Percentiles rank a stretch among this genome's conserved stretches.
Evolutionary conservation across 2,797 vertebrate genomes (phyloP).

Genomic region (Clamator glandarius): DNA sequence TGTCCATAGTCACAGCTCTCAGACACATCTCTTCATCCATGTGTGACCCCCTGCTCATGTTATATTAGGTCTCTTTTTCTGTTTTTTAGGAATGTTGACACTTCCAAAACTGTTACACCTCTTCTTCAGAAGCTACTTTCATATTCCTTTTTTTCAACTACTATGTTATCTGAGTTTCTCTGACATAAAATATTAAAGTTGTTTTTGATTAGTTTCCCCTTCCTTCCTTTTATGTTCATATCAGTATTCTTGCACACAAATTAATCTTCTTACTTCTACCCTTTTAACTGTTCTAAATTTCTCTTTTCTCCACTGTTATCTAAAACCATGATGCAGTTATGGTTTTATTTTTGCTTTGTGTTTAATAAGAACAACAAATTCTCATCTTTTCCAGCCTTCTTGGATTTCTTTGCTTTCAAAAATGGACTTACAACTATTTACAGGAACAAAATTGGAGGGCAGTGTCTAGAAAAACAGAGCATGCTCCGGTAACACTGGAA

Average conservation of each 20-base stretch:
- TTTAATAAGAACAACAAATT: constrained; percentile 29
- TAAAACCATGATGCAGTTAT: background rate
- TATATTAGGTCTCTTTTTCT: background rate
- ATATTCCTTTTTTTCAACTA: background rate
- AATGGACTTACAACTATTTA: background rate
- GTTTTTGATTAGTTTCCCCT: constrained; percentile 23
- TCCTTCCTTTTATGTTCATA: constrained; percentile 13
- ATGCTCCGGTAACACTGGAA: background rate
- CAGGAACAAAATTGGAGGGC: background rate
- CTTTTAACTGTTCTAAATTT: background rate
- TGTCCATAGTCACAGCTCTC: background rate
- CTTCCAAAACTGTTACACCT: background rate
- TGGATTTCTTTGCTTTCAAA: background rate
- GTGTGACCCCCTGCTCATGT: background rate
- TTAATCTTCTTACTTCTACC: constrained; percentile 47
- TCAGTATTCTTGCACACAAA: background rate
- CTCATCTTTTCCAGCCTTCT: background rate
- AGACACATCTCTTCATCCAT: background rate
- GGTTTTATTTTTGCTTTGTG: background rate
- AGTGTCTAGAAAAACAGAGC: background rate
- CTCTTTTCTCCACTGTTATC: background rate
- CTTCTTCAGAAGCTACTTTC: background rate
- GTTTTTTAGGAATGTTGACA: background rate
- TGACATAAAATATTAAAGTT: constrained; percentile 37
- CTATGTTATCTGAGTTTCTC: background rate